Percentiles rank a stretch among this genome's conserved stretches.
Conservation (phyloP, 64 coral and sea anemone genomes). For the Montipora sp. region DNA sequence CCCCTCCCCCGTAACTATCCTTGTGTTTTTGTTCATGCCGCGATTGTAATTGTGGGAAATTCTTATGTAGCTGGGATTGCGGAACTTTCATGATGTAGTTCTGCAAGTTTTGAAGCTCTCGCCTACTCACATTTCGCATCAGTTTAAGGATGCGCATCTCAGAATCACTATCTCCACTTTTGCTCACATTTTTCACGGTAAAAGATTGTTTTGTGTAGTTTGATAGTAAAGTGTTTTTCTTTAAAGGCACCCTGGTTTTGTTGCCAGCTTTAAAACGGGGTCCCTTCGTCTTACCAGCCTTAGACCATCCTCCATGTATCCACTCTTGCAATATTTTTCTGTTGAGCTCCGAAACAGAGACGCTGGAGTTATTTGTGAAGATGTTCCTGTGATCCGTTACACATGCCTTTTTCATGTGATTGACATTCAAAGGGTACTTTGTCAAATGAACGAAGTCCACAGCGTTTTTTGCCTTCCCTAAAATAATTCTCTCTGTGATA, state of each 20-base stretch:
- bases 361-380: background rate
- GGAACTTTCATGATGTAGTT: background rate
- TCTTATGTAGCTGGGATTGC: background rate
- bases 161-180: background rate
- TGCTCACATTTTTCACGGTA: background rate
- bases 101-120: constrained; percentile 23
- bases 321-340: background rate
- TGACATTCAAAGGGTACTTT: background rate
- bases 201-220: background rate
- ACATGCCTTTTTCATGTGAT: background rate
- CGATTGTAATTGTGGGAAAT: background rate
- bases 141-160: background rate
- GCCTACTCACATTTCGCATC: constrained; percentile 3
- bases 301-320: constrained; percentile 4
- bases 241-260: background rate
- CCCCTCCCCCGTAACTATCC: background rate
- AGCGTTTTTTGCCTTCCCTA: background rate
- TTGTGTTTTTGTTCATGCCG: background rate
- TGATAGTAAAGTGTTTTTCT: background rate
- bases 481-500: background rate
- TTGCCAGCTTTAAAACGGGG: background rate
- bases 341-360: background rate
- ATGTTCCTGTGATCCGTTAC: background rate
- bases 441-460: background rate
- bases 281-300: background rate